phyloP scores from a whole-genome alignment of 2,888 invertebrate species.

The Imbricaverruca yamaguchii region DNA sequence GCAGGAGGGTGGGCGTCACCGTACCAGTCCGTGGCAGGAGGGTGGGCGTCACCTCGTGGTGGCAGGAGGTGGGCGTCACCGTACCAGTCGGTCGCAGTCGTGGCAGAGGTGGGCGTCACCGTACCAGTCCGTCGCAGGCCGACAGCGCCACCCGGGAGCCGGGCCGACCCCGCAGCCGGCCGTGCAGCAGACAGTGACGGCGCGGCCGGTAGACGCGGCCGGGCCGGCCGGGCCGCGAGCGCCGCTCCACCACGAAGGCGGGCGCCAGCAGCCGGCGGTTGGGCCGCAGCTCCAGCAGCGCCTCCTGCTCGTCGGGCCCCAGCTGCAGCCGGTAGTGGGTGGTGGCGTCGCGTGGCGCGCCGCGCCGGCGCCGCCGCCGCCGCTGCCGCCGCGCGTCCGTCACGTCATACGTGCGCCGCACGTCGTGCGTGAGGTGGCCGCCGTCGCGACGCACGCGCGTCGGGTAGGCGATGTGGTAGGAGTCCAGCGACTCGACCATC shows the following conservation, averaged over 20 bases:
- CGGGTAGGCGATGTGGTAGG: slow-evolving; percentile 13
- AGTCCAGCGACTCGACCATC: neutral
- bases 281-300: slow-evolving; percentile 42
- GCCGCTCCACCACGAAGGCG: slow-evolving; percentile 61
- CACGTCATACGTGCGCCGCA: neutral
- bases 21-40: no score
- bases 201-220: slow-evolving; percentile 34
- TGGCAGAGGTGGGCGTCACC: slow-evolving; percentile 38
- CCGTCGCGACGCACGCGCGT: neutral
- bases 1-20: no score
- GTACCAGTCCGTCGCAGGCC: slow-evolving; percentile 75
- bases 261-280: slow-evolving; percentile 60
- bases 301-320: neutral
- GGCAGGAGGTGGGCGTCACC: no score
- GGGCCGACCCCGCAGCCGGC: slow-evolving; percentile 60
- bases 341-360: neutral
- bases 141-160: slow-evolving; percentile 67
- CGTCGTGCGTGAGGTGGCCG: neutral
- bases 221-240: neutral
- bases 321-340: slow-evolving; percentile 18
- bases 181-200: slow-evolving; percentile 67
- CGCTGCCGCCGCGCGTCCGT: neutral
- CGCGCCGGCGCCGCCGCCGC: neutral
- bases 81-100: no score
- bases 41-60: no score